Evolutionary conservation across 2,113 vertebrate species (phyloP).

Genomic region (Phainopepla nitens): DNA sequence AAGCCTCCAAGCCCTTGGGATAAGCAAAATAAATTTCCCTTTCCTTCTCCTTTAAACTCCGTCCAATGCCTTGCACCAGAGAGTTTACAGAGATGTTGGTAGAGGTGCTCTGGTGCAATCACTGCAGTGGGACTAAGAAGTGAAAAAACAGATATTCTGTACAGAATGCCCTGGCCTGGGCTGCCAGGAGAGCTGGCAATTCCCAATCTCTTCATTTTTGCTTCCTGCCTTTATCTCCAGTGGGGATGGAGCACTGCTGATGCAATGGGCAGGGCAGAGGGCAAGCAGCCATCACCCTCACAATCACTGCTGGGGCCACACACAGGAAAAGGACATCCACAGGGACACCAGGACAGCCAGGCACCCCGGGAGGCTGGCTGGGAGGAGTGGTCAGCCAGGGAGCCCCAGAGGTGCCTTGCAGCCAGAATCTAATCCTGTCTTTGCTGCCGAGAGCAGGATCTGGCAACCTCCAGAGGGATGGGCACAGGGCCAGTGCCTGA

Average conservation of each 20-base stretch:
- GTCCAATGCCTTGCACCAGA: background rate
- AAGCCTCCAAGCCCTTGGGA: background rate
- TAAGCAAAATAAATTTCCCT: background rate
- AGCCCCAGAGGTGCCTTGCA: background rate
- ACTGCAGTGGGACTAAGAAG: background rate
- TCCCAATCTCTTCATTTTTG: background rate
- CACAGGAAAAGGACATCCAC: rapidly evolving
- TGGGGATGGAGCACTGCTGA: background rate
- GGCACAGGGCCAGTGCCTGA: background rate
- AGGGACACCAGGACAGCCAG: background rate
- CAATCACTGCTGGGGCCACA: background rate
- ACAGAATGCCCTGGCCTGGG: background rate
- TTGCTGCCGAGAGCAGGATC: rapidly evolving
- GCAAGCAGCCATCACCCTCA: background rate
- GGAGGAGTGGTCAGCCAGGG: rapidly evolving
- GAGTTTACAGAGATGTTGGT: background rate
- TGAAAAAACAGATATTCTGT: background rate
- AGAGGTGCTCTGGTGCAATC: background rate
- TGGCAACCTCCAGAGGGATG: background rate
- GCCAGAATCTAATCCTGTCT: background rate
- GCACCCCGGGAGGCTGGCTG: rapidly evolving
- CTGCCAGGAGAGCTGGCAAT: background rate
- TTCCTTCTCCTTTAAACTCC: background rate
- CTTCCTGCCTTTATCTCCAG: background rate
- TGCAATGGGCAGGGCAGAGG: background rate